A percentile compares a stretch with the other conserved stretches of the same genome.
Conservation (phyloP, 2,888 invertebrate species). For the Onchidella celtica region DNA sequence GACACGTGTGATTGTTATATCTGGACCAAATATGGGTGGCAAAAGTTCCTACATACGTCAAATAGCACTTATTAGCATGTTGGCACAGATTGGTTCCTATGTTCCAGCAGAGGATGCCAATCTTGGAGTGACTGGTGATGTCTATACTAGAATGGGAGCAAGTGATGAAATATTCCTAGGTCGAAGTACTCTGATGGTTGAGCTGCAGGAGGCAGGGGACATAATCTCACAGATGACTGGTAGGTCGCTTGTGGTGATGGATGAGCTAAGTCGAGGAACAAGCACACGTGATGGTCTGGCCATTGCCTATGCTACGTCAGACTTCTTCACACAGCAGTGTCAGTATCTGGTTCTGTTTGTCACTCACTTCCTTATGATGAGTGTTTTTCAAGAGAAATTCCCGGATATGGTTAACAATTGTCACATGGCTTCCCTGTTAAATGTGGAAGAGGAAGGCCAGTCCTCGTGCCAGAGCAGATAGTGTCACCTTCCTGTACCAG, state of each 20-base stretch:
- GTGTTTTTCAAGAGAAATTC: conserved; percentile 73
- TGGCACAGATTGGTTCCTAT: conserved; percentile 81
- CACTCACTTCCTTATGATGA: conserved; percentile 80
- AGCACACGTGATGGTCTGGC: conserved; percentile 81
- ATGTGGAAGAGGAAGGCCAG: conserved; percentile 55
- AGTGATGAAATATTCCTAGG: conserved; percentile 77
- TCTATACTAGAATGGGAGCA: conserved; percentile 80
- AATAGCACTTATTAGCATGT: conserved; percentile 79
- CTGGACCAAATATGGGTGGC: conserved; percentile 82
- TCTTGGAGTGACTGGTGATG: conserved; percentile 79
- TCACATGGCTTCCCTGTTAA: conserved; percentile 79
- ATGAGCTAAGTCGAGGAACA: conserved; percentile 81
- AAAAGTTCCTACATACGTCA: conserved; percentile 81
- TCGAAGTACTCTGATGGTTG: conserved; percentile 80
- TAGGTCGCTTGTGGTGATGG: conserved; percentile 80
- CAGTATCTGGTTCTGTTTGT: conserved; percentile 80
- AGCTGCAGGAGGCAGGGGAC: conserved; percentile 79
- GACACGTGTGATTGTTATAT: conserved; percentile 79
- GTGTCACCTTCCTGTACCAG: conserved; percentile 79
- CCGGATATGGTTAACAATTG: conserved; percentile 74
- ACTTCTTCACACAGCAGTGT: conserved; percentile 68
- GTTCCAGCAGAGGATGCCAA: conserved; percentile 79
- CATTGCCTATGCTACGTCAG: conserved; percentile 79
- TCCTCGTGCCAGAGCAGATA: conserved; percentile 50
- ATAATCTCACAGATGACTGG: conserved; percentile 77